Base-by-base conservation (phyloP, 2,888 invertebrate genomes). In the Ormia ochracea region DNA sequence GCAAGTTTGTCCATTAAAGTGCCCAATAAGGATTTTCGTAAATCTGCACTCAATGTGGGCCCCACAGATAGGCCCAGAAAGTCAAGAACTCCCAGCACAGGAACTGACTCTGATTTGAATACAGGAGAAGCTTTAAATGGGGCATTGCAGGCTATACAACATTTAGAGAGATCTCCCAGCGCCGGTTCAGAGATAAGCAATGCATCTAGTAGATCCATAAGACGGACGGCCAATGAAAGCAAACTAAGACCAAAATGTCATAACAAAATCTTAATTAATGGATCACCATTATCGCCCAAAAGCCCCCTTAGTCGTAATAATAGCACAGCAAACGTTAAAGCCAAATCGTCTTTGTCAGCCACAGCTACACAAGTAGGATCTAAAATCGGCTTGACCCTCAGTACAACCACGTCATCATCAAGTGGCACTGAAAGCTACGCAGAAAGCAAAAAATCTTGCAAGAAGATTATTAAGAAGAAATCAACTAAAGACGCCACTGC, bases 11-110 rank as follows among this genome's bases (percentile, higher is more conserved):
- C 87, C 54, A 90, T 90, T 36, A 91, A 91, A 69, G 86, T 87
- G 83, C 91, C 92, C 21, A 94, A 94, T 87, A 94, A 94, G 88
- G 94, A 94, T 86, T 94, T 94, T 83, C 90, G 94, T 36, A 94
- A 95, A 87, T 94, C 94, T 0, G 93, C 93, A 0, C 87, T 94
- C 12, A 95, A 94, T 88, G 93, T 94, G 90, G 92, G 91, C 50
- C 90, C 91, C 28, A 88, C 89, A 0, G 90, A 90, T 69, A 84
- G 89, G 0, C 88, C 89, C 0, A 83, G 89, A 1, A 89, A 90
- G 74, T 89, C 88, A 69, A 89, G 88, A 69, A 90, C 90, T 0
- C 88, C 90, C 2, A 89, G 89, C 81, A 88, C 87, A 9, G 87
- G 89, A 0, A 88, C 86, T 0, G 89, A 89, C 36, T 87, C 88